phyloP scores from a whole-genome alignment of 2,113 vertebrate genomes.

The Pristiophorus japonicus region DNA sequence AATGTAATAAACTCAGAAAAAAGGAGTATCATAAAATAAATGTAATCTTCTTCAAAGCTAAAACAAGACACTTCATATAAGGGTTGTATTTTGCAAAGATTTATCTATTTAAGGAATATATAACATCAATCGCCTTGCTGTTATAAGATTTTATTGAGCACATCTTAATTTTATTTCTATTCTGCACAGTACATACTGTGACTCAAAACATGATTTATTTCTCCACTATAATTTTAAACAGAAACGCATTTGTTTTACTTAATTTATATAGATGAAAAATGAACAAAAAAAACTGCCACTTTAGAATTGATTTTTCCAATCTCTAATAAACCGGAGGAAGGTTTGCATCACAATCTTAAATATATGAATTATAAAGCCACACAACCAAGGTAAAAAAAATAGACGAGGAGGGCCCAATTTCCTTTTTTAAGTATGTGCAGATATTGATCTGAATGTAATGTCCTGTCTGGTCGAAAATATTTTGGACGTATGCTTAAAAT shows the following conservation, averaged over 20 bases:
- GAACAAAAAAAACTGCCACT: not conserved
- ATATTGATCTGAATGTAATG: not conserved
- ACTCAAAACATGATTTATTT: too few relatives aligned
- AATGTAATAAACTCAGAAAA: slow-evolving; percentile 2
- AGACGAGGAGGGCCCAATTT: too few relatives aligned
- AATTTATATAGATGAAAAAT: not conserved
- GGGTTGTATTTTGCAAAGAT: not conserved
- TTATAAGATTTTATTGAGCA: not conserved
- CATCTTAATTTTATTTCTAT: not conserved
- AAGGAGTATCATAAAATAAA: slow-evolving; percentile 9
- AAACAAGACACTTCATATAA: not conserved
- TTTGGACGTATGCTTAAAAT: not conserved
- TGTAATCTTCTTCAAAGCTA: not conserved
- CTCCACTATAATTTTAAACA: not conserved
- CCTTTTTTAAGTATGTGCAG: not conserved
- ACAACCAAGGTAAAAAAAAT: not conserved
- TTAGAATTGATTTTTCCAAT: not conserved
- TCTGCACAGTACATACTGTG: too few relatives aligned
- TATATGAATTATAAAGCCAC: not conserved
- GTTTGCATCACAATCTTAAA: not conserved
- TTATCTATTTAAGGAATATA: not conserved
- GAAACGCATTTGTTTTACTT: not conserved
- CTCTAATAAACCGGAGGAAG: not conserved
- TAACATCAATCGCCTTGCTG: not conserved
- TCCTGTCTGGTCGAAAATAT: not conserved